phyloP scores from a whole-genome alignment of 2,113 vertebrate species.

The Pteronura brasiliensis region DNA sequence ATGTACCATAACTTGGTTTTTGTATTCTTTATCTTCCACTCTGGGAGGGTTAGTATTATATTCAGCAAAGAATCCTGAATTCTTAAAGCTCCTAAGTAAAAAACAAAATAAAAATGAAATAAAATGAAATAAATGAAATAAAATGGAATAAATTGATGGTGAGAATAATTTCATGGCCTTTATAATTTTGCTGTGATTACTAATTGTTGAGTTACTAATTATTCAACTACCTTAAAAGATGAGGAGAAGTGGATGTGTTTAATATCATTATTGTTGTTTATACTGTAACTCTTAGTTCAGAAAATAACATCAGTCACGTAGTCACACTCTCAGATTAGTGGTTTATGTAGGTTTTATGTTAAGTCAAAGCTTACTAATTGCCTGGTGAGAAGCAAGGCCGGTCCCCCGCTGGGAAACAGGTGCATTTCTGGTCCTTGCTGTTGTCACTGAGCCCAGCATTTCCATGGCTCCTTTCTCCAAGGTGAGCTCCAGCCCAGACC shows the following conservation, averaged over 20 bases:
- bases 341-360: constrained; percentile 42
- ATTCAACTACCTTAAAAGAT: neutral
- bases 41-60: neutral
- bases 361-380: constrained; percentile 22
- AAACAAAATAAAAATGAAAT: too few species aligned
- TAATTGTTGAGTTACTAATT: constrained; percentile 23
- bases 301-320: constrained; percentile 11
- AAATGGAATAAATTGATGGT: neutral
- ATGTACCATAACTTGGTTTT: neutral
- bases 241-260: neutral
- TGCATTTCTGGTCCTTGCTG: neutral
- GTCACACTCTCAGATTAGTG: constrained; percentile 32
- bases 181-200: neutral
- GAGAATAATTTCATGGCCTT: neutral
- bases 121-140: too few species aligned
- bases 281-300: neutral
- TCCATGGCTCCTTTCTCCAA: constrained; percentile 28
- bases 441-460: neutral
- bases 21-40: neutral
- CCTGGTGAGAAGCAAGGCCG: neutral
- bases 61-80: constrained; percentile 8
- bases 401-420: neutral
- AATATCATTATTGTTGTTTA: constrained; percentile 10
- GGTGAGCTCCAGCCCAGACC: neutral
- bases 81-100: neutral